These are phyloP conservation scores for Myiozetetes cayanensis DNA, from an alignment of 2,113 vertebrate species.

Conservation along the genomic window DNA sequence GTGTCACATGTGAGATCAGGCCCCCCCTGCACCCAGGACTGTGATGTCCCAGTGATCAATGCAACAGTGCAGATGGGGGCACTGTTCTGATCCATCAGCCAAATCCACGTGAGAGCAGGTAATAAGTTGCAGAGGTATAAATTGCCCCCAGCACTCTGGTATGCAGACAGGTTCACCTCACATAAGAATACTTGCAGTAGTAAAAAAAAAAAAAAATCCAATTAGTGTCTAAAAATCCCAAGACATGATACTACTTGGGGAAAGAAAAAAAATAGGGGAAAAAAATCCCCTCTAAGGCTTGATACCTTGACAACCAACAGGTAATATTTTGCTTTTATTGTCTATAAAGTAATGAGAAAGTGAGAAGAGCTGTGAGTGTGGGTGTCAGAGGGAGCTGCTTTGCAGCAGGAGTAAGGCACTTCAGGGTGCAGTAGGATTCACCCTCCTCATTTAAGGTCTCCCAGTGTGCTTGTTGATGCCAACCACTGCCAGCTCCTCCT, in stretches of 20 bases:
- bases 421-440: neutral
- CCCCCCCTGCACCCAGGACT: neutral
- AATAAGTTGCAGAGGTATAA: neutral
- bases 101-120: neutral
- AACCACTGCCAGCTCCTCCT: neutral
- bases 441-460: neutral
- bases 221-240: constrained; percentile 48
- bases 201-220: neutral
- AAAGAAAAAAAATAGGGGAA: neutral
- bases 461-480: neutral
- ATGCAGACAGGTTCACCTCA: constrained; percentile 10
- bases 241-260: neutral
- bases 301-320: constrained; percentile 54
- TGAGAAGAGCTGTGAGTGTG: neutral
- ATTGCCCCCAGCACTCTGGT: neutral
- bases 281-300: neutral
- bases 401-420: neutral
- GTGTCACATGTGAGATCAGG: neutral
- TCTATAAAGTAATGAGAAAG: constrained; percentile 22
- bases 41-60: neutral
- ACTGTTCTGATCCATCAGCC: neutral
- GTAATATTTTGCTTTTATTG: constrained; percentile 52
- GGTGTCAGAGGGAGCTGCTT: neutral
- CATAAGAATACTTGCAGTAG: neutral
- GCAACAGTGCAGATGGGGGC: neutral